Conservation (phyloP, 2,797 vertebrate species). For the Acanthurus lineatus region DNA sequence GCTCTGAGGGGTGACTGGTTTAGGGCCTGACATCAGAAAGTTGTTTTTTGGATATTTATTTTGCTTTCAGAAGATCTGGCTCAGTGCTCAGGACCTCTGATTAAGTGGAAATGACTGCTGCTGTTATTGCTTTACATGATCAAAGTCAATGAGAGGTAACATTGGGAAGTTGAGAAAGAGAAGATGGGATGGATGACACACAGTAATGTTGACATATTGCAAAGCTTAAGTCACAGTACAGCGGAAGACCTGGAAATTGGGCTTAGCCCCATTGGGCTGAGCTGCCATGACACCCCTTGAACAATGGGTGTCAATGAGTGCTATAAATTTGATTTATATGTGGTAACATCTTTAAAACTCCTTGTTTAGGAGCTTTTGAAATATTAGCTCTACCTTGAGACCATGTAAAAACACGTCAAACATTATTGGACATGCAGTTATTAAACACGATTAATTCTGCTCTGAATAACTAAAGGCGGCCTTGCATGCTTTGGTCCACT, state of each 20-base stretch:
- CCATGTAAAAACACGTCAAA: neutral
- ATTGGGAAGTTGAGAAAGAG: neutral
- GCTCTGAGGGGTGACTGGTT: neutral
- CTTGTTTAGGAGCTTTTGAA: neutral
- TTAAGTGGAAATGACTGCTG: conserved; percentile 1
- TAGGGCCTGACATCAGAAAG: neutral
- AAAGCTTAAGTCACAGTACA: conserved; percentile 6
- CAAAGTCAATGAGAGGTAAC: neutral
- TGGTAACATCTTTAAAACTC: neutral
- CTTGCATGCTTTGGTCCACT: conserved; percentile 1
- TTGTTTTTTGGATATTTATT: neutral
- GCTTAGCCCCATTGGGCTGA: conserved; percentile 18
- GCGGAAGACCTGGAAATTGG: neutral
- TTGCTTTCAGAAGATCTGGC: neutral
- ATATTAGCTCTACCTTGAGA: neutral
- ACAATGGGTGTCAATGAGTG: neutral
- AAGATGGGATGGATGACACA: conserved; percentile 6
- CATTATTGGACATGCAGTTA: neutral
- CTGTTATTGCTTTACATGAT: conserved; percentile 4
- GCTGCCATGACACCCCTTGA: conserved; percentile 6
- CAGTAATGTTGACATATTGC: neutral
- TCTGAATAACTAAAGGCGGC: conserved; percentile 27
- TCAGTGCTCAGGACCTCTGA: neutral
- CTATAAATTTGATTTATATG: neutral
- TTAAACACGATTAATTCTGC: conserved; percentile 11